Conservation (phyloP, 2,888 invertebrate genomes). For the Rhodophaea formosa region DNA sequence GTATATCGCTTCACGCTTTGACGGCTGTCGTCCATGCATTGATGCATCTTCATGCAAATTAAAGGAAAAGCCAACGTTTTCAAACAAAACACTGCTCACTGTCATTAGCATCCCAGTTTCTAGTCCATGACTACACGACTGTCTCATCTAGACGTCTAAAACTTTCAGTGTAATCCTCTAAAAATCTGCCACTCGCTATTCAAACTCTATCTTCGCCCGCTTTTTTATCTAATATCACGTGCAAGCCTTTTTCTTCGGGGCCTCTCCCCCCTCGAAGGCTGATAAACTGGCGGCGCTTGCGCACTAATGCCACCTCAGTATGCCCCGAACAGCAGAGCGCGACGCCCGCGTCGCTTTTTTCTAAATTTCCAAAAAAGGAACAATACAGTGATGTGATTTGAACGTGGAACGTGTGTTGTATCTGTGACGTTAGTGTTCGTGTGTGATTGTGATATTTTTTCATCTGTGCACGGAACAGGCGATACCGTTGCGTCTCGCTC, state of each 20-base stretch:
- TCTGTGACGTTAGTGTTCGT: constrained; percentile 44
- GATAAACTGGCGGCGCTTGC: constrained; percentile 73
- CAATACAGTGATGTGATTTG: constrained; percentile 47
- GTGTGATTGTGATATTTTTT: constrained; percentile 38
- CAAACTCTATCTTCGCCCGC: constrained; percentile 14
- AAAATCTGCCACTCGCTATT: not conserved
- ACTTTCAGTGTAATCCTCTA: not conserved
- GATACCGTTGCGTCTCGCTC: constrained; percentile 74
- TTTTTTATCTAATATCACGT: constrained; percentile 67
- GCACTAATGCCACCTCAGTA: constrained; percentile 68
- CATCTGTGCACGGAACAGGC: constrained; percentile 46
- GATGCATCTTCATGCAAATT: not conserved
- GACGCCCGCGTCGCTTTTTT: constrained; percentile 45
- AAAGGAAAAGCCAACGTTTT: not conserved
- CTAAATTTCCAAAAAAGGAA: constrained; percentile 21
- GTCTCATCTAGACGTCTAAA: not conserved
- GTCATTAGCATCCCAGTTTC: not conserved
- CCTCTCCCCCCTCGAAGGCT: constrained; percentile 66
- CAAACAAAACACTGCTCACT: not conserved
- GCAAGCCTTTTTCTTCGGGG: constrained; percentile 68
- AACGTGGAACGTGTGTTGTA: constrained; percentile 39
- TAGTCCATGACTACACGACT: not conserved
- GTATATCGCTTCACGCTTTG: not conserved
- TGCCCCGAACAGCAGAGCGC: constrained; percentile 48
- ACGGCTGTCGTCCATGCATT: not conserved